Evolutionary conservation across 2,888 invertebrate genomes (phyloP).

Genomic region (Diogma glabrata): DNA sequence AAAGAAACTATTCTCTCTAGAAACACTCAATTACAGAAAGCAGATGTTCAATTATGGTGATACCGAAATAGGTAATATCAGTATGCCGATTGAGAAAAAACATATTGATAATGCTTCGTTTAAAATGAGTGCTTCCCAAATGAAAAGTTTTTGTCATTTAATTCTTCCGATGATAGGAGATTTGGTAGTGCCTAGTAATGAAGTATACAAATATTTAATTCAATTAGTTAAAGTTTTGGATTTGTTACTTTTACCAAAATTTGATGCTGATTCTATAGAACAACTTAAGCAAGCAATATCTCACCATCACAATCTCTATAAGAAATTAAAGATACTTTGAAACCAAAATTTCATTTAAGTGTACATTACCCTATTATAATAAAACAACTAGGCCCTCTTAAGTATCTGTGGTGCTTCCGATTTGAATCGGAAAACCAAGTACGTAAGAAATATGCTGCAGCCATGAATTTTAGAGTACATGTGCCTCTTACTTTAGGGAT

Average conservation of each 20-base stretch:
- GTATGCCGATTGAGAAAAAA: neutral
- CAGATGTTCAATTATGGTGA: neutral
- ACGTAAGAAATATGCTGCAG: conserved; percentile 14
- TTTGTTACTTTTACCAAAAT: conserved; percentile 13
- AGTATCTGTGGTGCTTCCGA: conserved; percentile 1
- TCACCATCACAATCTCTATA: conserved; percentile 11
- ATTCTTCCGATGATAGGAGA: conserved; percentile 6
- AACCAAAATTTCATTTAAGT: conserved; percentile 15
- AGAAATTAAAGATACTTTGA: conserved; percentile 12
- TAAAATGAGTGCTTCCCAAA: too few species aligned
- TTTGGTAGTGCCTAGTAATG: conserved; percentile 10
- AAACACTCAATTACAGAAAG: neutral
- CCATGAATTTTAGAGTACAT: conserved; percentile 17
- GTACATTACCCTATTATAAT: conserved; percentile 11
- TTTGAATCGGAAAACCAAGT: conserved; percentile 16
- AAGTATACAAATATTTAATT: conserved; percentile 6
- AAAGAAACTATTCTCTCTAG: neutral
- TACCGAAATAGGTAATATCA: neutral
- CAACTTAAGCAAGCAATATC: conserved; percentile 13
- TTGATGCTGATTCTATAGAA: conserved; percentile 7
- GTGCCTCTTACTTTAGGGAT: conserved; percentile 15
- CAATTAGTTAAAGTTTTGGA: conserved; percentile 14
- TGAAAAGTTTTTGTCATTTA: neutral
- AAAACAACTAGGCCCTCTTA: neutral
- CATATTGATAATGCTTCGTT: too few species aligned